These are phyloP conservation scores for Corvus moneduloides DNA, from an alignment of 2,113 vertebrate genomes.

Conservation along the genomic window DNA sequence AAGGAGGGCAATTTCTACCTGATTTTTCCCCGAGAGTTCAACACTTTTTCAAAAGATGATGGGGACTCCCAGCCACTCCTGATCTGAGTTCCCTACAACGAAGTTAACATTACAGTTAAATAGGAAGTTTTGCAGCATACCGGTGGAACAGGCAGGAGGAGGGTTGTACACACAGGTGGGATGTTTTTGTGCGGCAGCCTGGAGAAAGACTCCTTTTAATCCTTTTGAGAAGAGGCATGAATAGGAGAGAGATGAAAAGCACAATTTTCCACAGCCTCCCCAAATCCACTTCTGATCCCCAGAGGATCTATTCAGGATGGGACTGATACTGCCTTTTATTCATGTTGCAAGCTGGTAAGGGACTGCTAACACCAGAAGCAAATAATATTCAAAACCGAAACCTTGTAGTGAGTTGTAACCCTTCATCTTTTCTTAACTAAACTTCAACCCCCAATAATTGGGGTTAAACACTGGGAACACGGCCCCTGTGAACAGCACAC, in stretches of 20 bases:
- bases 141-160: neutral
- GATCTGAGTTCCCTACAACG: neutral
- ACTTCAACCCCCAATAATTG: accelerated
- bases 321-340: neutral
- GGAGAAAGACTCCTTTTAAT: neutral
- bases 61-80: neutral
- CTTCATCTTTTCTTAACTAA: neutral
- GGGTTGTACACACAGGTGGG: neutral
- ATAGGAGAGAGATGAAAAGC: neutral
- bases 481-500: neutral
- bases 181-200: neutral
- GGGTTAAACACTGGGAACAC: accelerated
- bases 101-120: neutral
- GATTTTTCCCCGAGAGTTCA: neutral
- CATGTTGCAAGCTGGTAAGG: neutral
- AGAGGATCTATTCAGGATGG: neutral
- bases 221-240: neutral
- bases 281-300: neutral
- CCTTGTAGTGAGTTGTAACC: neutral
- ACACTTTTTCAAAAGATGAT: neutral
- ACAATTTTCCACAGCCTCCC: neutral
- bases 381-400: accelerated
- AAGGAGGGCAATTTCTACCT: neutral
- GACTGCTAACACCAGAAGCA: neutral
- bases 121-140: neutral